Conservation (phyloP, 2,888 invertebrate genomes). For the Zygogramma bicolorata region DNA sequence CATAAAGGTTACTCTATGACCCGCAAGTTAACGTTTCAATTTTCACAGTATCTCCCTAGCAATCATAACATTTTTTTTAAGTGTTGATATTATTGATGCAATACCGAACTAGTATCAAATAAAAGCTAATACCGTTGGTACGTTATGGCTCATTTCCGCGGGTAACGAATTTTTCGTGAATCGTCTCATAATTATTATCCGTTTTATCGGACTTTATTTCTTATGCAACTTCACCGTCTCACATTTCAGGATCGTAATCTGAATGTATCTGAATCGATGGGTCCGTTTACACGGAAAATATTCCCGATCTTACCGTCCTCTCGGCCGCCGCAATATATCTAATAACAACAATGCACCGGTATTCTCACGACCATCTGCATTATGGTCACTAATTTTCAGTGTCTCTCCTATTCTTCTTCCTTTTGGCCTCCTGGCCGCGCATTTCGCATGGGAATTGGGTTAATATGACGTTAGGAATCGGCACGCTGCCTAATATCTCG, state of each 20-base stretch:
- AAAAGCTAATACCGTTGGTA: too few relatives aligned
- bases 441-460: conserved; percentile 29
- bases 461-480: conserved; percentile 21
- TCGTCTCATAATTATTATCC: not conserved
- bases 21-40: too few relatives aligned
- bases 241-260: not conserved
- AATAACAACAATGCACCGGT: conserved; percentile 23
- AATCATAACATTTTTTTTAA: too few relatives aligned
- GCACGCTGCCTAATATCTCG: conserved; percentile 26
- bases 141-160: too few relatives aligned
- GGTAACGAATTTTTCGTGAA: too few relatives aligned
- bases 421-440: conserved; percentile 3
- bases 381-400: conserved; percentile 26
- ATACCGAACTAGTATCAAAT: too few relatives aligned
- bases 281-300: not conserved
- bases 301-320: not conserved
- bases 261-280: not conserved
- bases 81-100: too few relatives aligned
- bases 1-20: too few relatives aligned
- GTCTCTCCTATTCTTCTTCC: conserved; percentile 13
- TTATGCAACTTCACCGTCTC: not conserved
- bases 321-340: conserved; percentile 16
- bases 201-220: not conserved
- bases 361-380: conserved; percentile 28
- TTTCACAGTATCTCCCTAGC: too few relatives aligned